These are phyloP conservation scores for Amphiprion clarkii DNA, from an alignment of 2,797 vertebrate species.

Conservation along the genomic window DNA sequence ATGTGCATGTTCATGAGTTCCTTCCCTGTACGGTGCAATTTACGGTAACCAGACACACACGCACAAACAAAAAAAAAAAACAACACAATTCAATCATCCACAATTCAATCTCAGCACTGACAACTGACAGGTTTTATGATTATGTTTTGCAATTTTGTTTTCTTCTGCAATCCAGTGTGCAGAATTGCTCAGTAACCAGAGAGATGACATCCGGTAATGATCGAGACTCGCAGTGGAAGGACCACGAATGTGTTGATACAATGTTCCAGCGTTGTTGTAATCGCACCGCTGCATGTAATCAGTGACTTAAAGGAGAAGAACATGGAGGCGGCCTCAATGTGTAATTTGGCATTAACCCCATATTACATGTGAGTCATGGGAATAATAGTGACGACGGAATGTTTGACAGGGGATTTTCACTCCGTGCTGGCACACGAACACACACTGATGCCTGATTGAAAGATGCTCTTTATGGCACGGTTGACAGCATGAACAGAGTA, in stretches of 20 bases:
- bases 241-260: constrained; percentile 6
- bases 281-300: neutral
- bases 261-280: constrained; percentile 28
- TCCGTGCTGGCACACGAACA: neutral
- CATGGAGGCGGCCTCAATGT: constrained; percentile 29
- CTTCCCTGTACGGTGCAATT: neutral
- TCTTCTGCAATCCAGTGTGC: constrained; percentile 10
- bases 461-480: constrained; percentile 35
- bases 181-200: constrained; percentile 25
- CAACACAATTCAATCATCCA: constrained; percentile 36
- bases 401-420: constrained; percentile 39
- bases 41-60: neutral
- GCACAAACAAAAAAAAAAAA: neutral
- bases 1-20: constrained; percentile 14
- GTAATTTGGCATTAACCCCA: constrained; percentile 55
- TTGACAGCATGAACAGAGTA: constrained; percentile 18
- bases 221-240: constrained; percentile 24
- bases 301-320: constrained; percentile 8
- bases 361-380: constrained; percentile 37
- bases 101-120: constrained; percentile 18
- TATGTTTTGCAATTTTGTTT: constrained; percentile 31
- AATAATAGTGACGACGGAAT: constrained; percentile 32
- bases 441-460: constrained; percentile 38
- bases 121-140: constrained; percentile 30
- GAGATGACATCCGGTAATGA: constrained; percentile 24